phyloP scores from a whole-genome alignment of 2,888 invertebrate genomes.

The Watsonalla cultraria region DNA sequence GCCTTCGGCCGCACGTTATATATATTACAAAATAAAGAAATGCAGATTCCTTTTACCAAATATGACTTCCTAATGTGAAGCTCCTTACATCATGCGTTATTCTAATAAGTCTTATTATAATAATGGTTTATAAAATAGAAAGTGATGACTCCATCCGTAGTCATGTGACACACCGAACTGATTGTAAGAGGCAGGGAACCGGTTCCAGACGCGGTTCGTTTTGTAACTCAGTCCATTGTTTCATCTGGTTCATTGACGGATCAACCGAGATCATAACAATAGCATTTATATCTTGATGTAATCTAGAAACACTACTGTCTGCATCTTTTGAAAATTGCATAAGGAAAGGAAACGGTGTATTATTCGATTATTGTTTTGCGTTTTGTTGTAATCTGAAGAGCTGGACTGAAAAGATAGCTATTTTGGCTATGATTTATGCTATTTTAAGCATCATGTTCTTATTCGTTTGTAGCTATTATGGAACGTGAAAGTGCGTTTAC shows the following conservation, averaged over 20 bases:
- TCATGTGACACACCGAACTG: background rate
- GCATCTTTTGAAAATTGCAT: background rate
- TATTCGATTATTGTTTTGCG: no score
- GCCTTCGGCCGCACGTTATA: no score
- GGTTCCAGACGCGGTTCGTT: background rate
- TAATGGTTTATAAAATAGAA: background rate
- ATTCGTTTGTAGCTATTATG: no score
- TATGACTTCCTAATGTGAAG: background rate
- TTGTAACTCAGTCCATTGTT: constrained; percentile 13
- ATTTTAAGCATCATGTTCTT: no score
- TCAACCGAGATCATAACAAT: constrained; percentile 3
- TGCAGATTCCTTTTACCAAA: background rate
- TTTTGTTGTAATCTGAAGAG: no score
- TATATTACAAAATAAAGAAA: no score
- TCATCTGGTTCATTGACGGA: constrained; percentile 9
- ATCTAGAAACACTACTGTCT: background rate
- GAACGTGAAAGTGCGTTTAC: no score
- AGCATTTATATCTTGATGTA: background rate
- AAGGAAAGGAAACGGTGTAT: background rate
- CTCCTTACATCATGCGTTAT: background rate
- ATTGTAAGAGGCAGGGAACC: background rate
- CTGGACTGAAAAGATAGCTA: no score
- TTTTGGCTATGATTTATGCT: no score
- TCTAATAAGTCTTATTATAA: background rate
- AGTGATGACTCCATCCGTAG: background rate